Evolutionary conservation across 2,797 vertebrate species (phyloP).

Genomic region (Schizothorax lantsangensis): DNA sequence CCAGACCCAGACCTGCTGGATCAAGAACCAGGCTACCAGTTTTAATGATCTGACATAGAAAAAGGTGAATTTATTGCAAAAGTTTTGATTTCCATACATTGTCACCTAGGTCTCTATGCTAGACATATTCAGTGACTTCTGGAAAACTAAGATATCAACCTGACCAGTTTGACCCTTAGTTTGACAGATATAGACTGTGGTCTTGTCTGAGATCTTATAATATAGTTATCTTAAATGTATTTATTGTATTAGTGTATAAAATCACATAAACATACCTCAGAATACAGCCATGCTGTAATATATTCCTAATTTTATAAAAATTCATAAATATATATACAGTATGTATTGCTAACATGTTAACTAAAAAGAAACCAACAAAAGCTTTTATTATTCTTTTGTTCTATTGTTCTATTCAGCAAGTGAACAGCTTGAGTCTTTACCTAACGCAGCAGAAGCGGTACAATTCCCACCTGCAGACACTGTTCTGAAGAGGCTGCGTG

Average conservation of each 20-base stretch:
- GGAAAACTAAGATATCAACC: neutral
- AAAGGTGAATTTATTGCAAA: neutral
- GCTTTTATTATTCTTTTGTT: too few species aligned
- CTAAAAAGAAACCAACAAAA: too few species aligned
- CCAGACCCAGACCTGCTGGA: neutral
- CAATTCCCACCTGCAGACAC: neutral
- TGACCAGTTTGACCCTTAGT: neutral
- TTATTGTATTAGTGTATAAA: neutral
- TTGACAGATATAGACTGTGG: too few species aligned
- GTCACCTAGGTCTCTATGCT: neutral
- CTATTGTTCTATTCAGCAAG: neutral
- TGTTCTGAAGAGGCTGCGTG: neutral
- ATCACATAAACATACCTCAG: neutral
- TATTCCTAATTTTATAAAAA: neutral
- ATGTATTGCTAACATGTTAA: too few species aligned
- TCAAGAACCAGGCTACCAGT: neutral
- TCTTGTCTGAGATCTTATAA: neutral
- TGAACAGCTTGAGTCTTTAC: neutral
- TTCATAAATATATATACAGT: too few species aligned
- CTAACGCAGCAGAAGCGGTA: neutral
- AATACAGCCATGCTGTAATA: neutral
- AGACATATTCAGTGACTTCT: neutral
- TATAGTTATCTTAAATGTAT: neutral
- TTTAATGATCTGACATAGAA: conserved; percentile 4
- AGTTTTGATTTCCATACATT: neutral